Evolutionary conservation across 2,113 vertebrate species (phyloP).

Genomic region (Sinosuthora webbiana): DNA sequence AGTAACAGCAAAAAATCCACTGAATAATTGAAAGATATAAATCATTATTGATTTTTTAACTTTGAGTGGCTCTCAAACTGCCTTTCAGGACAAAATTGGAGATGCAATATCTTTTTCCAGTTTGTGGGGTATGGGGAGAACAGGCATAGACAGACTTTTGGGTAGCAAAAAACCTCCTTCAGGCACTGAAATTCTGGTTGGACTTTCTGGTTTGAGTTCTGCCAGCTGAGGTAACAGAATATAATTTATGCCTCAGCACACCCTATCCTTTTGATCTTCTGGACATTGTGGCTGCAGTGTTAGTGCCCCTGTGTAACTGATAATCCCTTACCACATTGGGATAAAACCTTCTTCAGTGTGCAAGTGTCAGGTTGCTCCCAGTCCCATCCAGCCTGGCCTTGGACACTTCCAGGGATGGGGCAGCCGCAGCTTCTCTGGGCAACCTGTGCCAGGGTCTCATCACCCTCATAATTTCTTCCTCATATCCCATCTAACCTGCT

Average conservation of each 20-base stretch:
- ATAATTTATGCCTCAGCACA: not conserved
- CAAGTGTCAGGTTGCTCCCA: not conserved
- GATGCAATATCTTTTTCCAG: not conserved
- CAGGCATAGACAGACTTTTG: not conserved
- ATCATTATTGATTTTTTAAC: not conserved
- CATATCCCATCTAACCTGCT: rapidly evolving
- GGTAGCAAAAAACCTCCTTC: not conserved
- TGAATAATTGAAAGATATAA: not conserved
- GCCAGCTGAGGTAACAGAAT: not conserved
- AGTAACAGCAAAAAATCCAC: not conserved
- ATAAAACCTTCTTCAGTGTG: not conserved
- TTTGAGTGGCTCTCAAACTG: not conserved
- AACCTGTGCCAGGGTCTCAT: rapidly evolving
- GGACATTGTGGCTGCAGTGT: not conserved
- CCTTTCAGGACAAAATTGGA: not conserved
- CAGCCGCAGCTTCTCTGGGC: not conserved
- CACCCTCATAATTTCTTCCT: not conserved
- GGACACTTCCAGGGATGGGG: not conserved
- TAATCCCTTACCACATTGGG: rapidly evolving
- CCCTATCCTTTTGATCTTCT: not conserved
- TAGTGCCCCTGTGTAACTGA: not conserved
- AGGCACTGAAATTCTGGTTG: not conserved
- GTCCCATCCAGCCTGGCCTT: not conserved
- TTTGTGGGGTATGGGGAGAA: not conserved
- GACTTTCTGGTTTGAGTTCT: not conserved